Base-by-base conservation (phyloP, 2,113 vertebrate species). In the Colius striatus region DNA sequence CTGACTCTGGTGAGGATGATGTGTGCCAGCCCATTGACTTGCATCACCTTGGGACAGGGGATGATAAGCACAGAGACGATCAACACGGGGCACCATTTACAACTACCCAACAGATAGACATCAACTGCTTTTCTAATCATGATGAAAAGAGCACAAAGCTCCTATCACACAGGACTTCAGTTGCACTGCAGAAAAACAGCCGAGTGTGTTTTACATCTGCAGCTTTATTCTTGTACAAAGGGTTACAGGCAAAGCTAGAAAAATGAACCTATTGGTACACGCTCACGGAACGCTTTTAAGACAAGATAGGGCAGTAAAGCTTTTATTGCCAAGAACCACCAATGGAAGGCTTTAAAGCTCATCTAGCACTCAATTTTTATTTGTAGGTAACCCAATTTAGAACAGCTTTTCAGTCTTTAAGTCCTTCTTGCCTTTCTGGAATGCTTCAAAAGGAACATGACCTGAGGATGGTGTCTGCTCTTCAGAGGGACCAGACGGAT, bases 381-480 rank as follows among this genome's bases (percentile, higher is more conserved):
- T 92, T 82, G 29, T 71, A 88, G 84, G 79, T 78, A 93, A 93
- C 88, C 45, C 57, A 72, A 32, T 78, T 88, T 81, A 80, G 88
- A 84, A 32, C 51, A 83, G 65, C 41, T 90, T 90, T 90, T 89
- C 65, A 84, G 65, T 81, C 61, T 78, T 95, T 88, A 84, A 94
- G 93, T 75, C 51, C 50, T 22, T 70, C 78, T 75, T 0, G 1
- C 65, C 50, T 87, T 94, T 84, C 92, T 90, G 95, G 94, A 95
- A 97, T 95, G 92, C 38, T 93, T 95, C 50, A 76, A 85, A 89
- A 91, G 36, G 62, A 96, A 84, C 66, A 87, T 84, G 86, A 88
- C 93, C 96, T 95, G 94, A 96, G 90, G 81, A 89, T 8, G 13
- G 70, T 12, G 71, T 87, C 92, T 82, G 77, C 66, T 87, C 21